Conservation (phyloP, 1,140 invertebrate species). For the Brachionus calyciflorus region DNA sequence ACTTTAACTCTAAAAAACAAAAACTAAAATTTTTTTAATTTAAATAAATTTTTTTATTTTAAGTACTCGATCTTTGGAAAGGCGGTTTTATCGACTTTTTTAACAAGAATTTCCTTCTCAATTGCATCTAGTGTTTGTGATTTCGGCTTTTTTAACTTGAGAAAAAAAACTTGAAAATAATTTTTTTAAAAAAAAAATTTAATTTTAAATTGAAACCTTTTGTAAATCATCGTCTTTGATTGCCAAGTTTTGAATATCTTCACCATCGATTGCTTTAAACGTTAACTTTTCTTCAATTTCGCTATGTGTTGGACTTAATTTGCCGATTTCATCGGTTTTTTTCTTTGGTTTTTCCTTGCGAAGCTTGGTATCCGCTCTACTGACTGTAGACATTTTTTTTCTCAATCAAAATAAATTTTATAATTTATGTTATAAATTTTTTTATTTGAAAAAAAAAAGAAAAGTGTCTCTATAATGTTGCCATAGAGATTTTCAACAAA, state of each 20-base stretch:
- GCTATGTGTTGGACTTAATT: slow-evolving; percentile 31
- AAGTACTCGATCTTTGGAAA: not conserved
- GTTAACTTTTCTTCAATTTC: slow-evolving; percentile 39
- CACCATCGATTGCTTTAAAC: slow-evolving; percentile 41
- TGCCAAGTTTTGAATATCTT: slow-evolving; percentile 46
- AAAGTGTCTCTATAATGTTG: no score
- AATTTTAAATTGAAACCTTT: not conserved
- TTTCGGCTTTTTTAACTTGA: not conserved
- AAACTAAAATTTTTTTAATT: not conserved
- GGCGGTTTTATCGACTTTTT: not conserved
- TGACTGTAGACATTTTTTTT: slow-evolving; percentile 6
- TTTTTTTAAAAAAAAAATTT: not conserved
- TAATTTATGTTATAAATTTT: not conserved
- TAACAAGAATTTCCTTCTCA: not conserved
- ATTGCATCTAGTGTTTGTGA: not conserved
- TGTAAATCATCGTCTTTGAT: slow-evolving; percentile 17
- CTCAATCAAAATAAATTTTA: not conserved
- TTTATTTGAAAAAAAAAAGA: not conserved
- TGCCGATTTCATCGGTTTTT: slow-evolving; percentile 38
- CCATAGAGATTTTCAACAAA: no score
- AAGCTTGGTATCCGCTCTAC: slow-evolving; percentile 40
- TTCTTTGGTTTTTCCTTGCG: slow-evolving; percentile 23
- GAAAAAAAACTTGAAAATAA: not conserved
- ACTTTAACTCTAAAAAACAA: slow-evolving; percentile 21
- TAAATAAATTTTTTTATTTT: slow-evolving; percentile 1